Base-by-base conservation (phyloP, 1,140 invertebrate genomes). In the Popillia japonica region DNA sequence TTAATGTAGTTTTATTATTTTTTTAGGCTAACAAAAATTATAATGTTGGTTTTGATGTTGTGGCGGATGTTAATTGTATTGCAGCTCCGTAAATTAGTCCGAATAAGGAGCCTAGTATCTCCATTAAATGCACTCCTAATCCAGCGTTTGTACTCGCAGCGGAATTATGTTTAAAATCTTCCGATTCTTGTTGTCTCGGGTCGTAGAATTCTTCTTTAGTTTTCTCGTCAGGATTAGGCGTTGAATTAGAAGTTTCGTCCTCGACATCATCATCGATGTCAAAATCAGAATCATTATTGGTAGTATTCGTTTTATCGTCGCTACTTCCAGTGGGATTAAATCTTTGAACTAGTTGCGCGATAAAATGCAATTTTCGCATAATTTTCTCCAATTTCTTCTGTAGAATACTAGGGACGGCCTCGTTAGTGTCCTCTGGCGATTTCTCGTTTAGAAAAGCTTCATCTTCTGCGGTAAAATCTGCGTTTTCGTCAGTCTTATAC, bases 361-460 rank as follows among this genome's bases (percentile, higher is more conserved):
- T 20, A 9, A 74, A 74, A 20, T 74, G 34, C 11, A 74, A 17
- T 42, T 74, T 74, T n/a, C 72, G 34, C 41, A 42, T 41, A 20
- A 74, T 74, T 42, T 74, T 74, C 11, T 20, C 72, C 3, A 74
- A 17, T 17, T 74, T 74, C 14, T 74, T 74, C 72, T 74, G 72
- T 27, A 74, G 17, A 40, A 74, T 41, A 14, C 22, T 44, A 11
- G 72, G 72, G 0, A 20, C 14, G 7, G 72, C 72, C 40, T 74
- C 72, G 72, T 74, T 74, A 1, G 61, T 10, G 27, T 23, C 20
- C 3, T 68, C 61, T 0, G 22, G 20, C 0, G 61, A 1, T 14
- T 55, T 55, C 4, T 55, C 48, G 48, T 55, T 55, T 55, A 55
- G 17, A 55, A 68, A 68, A 23, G 20, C 27, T 11, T 74, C 72